Conservation (phyloP, 2,797 vertebrate species). For the Anolis apletophallus region DNA sequence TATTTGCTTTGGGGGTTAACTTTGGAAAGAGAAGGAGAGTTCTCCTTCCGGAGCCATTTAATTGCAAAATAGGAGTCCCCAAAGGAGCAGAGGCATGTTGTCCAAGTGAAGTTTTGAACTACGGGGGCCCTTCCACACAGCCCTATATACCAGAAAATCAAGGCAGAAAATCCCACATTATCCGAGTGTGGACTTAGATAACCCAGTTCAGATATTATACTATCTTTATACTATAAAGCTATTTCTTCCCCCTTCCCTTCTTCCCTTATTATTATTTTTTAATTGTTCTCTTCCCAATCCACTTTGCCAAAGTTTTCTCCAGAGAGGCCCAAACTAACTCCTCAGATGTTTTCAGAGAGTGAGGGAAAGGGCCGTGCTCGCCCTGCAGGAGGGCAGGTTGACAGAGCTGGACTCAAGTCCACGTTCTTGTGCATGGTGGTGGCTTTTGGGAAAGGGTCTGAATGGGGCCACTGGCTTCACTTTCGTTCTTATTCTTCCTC, state of each 20-base stretch:
- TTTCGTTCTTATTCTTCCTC: background rate
- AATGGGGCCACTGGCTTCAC: conserved; percentile 32
- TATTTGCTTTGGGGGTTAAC: conserved; percentile 53
- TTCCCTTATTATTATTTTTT: too few relatives aligned
- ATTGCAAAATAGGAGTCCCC: too few relatives aligned
- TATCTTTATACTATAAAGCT: background rate
- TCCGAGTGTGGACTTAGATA: too few relatives aligned
- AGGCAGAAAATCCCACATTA: too few relatives aligned
- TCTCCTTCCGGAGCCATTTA: background rate
- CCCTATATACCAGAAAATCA: too few relatives aligned
- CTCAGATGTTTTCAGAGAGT: conserved; percentile 4
- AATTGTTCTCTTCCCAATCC: background rate
- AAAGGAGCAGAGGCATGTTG: background rate
- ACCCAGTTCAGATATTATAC: too few relatives aligned
- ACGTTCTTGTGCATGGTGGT: conserved; percentile 22
- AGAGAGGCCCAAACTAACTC: background rate
- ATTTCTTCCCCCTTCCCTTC: background rate
- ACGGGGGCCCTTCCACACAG: conserved; percentile 25
- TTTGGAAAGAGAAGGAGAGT: conserved; percentile 46
- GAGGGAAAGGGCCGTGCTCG: conserved; percentile 29
- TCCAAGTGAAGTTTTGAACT: conserved; percentile 75
- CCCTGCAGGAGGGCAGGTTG: background rate
- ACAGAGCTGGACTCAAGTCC: conserved; percentile 19
- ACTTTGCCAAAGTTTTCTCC: conserved; percentile 32
- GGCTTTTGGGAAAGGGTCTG: background rate